Evolutionary conservation across 2,113 vertebrate genomes (phyloP), one percentile per base, ranked within the genome.

Genomic region (Lota lota): DNA sequence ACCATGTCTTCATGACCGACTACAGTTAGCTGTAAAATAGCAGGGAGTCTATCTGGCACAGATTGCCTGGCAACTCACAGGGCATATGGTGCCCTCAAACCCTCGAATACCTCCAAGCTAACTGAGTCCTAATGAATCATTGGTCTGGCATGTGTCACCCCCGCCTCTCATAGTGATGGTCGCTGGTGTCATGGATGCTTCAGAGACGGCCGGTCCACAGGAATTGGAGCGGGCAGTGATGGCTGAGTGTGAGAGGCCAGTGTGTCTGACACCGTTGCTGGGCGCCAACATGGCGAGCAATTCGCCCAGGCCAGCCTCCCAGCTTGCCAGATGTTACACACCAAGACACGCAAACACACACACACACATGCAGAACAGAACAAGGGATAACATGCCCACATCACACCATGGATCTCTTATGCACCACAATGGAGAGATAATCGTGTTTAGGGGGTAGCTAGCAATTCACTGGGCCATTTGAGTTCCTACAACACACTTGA

Each of bases 61-160:
- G 85, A 89, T 79, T 82, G 85, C 68, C 4, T 77, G 70, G 61
- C 72, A 79, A 77, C 77, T 84, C 80, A 3, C 22, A 83, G 87
- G 24, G 81, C 89, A 89, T 88, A 90, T 88, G 88, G 89, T 24
- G 24, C 24, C 24, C 24, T 24, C 83, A 75, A 73, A 69, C 65
- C 68, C 70, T 83, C 81, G 79, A 82, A 72, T 76, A 82, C 83
- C 88, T 88, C 76, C 78, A 70, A 77, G 88, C 83, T 88, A 88
- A 90, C 84, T 85, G 78, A 84, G 80, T 88, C 85, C 87, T 89
- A 90, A 90, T 89, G 88, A 91, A 90, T 90, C 87, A 90, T 79
- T 81, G 83, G 70, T 84, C 79, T 88, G 86, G 84, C 88, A 66
- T 81, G 72, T 74, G 67, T 81, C 83, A 84, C 5, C 69, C 84